Conservation (phyloP, 2,113 vertebrate species). For the Percopsis transmontana region DNA sequence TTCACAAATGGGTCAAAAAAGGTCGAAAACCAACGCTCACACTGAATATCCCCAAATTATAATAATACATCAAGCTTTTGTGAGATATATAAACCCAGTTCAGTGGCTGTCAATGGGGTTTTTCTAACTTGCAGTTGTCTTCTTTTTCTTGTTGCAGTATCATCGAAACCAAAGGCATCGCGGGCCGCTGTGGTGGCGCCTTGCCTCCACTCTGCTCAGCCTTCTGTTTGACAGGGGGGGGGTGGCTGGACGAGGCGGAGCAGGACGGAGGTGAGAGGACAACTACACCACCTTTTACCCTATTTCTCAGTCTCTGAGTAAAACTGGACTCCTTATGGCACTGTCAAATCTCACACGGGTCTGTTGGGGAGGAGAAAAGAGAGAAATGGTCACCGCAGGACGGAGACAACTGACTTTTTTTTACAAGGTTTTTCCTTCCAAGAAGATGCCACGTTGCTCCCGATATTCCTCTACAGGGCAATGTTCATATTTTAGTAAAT, state of each 20-base stretch:
- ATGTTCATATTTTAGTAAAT: constrained; percentile 73
- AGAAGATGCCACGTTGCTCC: constrained; percentile 79
- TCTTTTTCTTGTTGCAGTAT: constrained; percentile 66
- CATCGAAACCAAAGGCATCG: constrained; percentile 82
- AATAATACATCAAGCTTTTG: not conserved
- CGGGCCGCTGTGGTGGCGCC: constrained; percentile 75
- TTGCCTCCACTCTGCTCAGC: constrained; percentile 70
- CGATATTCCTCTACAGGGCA: constrained; percentile 71
- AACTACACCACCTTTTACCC: not conserved
- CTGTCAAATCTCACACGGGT: constrained; percentile 79
- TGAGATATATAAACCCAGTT: constrained; percentile 13
- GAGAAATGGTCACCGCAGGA: constrained; percentile 72
- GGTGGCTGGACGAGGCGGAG: constrained; percentile 55
- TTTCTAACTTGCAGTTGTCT: constrained; percentile 2
- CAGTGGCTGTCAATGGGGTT: not conserved
- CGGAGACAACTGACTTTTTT: constrained; percentile 72
- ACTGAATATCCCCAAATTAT: not conserved
- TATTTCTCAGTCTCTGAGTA: constrained; percentile 44
- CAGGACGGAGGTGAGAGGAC: constrained; percentile 70
- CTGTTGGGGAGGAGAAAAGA: constrained; percentile 45
- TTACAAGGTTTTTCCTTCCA: constrained; percentile 57
- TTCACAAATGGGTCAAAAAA: too few species aligned
- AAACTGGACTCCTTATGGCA: constrained; percentile 72
- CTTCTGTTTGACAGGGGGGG: constrained; percentile 72
- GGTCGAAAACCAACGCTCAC: not conserved